Base-by-base conservation (phyloP, 2,888 invertebrate genomes). In the Drosophila hamatofila region DNA sequence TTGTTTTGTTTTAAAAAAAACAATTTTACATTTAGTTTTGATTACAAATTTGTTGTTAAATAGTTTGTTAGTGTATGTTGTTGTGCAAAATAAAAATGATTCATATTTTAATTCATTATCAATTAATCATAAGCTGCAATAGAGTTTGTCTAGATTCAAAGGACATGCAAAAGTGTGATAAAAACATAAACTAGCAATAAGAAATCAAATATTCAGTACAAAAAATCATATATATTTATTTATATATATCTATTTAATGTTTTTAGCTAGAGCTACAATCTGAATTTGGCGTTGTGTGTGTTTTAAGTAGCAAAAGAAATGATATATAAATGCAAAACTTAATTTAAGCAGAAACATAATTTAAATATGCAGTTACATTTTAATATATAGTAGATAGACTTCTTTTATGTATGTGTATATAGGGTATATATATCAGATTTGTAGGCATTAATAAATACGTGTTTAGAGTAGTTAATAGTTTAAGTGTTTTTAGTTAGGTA, bases 221-320 rank as follows among this genome's bases (percentile, higher is more conserved):
- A 87, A 83, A 83, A 87, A 78, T 81, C 63, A 87, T 80, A 72
- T 81, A 60, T 81, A 66, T 78, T 78, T 82, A 80, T 81, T 67
- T 67, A 66, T 58, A 59, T 61, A 54, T 62, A 49, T 75, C 65
- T 64, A 48, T 33, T 48, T 46, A 46, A 23, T n/a, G 16, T 49
- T 75, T 72, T 52, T 4, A 18, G 58, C 78, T 83, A 83, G 39
- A 64, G 52, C 79, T 87, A 80, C 78, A 69, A 66, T 69, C 72
- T 80, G 44, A 82, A 80, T 87, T 88, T 85, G 85, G 85, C 79
- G 79, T 85, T 37, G 37, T 62, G 48, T 49, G 39, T 49, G 59
- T 27, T 48, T 44, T 54, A 73, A 67, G 72, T 67, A 71, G 82
- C 74, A 56, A 68, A 58, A 71, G 25, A 46, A 54, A 52, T 18